Evolutionary conservation across 2,888 invertebrate species (phyloP).

Genomic region (Darwinula stevensoni): DNA sequence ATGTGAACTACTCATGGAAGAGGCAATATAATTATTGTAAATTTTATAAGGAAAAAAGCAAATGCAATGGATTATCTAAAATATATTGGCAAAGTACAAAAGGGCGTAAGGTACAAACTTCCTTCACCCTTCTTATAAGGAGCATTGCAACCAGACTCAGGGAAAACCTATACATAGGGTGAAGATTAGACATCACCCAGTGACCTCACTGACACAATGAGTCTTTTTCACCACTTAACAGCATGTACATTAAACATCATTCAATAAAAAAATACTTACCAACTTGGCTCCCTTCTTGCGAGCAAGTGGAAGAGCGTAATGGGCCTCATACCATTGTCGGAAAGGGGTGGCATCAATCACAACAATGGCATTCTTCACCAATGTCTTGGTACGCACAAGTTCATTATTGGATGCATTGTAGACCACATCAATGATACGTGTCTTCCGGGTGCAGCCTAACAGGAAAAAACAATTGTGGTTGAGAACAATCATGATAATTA

Average conservation of each 20-base stretch:
- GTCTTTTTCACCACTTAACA: neutral
- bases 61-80: too few relatives aligned
- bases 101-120: too few relatives aligned
- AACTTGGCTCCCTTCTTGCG: conserved; percentile 88
- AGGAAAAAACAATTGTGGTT: conserved; percentile 6
- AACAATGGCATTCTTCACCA: conserved; percentile 94
- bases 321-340: conserved; percentile 96
- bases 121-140: too few relatives aligned
- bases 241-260: neutral
- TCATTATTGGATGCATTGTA: conserved; percentile 99
- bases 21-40: too few relatives aligned
- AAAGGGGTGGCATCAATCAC: conserved; percentile 93
- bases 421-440: conserved; percentile 96
- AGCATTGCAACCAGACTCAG: too few relatives aligned
- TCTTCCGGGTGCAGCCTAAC: conserved; percentile 58
- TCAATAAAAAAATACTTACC: conserved; percentile 28
- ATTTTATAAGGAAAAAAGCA: too few relatives aligned
- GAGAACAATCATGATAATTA: conserved; percentile 9
- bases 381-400: conserved; percentile 93
- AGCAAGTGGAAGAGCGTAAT: conserved; percentile 79
- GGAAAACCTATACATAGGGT: too few relatives aligned
- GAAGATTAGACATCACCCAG: conserved; percentile 1
- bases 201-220: too few relatives aligned
- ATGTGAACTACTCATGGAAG: too few relatives aligned
- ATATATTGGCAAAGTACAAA: too few relatives aligned